Evolutionary conservation across 2,113 vertebrate genomes (phyloP), one percentile per base, ranked within the genome.

Genomic region (Gila orcuttii): DNA sequence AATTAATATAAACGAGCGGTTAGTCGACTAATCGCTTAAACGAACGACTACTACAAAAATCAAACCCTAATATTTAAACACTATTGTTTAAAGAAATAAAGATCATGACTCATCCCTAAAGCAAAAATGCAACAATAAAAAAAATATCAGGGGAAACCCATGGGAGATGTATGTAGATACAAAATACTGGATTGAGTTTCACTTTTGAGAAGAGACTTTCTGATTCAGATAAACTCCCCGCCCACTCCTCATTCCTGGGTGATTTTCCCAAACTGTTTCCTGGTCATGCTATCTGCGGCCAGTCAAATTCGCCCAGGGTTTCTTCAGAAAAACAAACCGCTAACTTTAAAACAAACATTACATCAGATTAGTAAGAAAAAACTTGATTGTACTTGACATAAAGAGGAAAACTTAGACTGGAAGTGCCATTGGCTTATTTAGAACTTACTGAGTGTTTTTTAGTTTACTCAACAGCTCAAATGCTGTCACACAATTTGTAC

Each of bases 231-330:
- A 39, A 79, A 60, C n/a, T 13, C 9, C 12, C 13, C 33, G 12
- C 69, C 10, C 19, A 42, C 59, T 31, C 36, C 36, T 60, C 36
- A 28, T 33, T 82, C 42, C 47, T 52, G 11, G 78, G 79, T 81
- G 15, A n/a, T 81, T 76, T 81, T 47, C 60, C 42, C n/a, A 13
- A 66, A 55, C 19, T 28, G 19, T 55, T 80, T 80, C 78, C 77
- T 79, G 23, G 31, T 36, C 19, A 28, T 60, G 55, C 21, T 62
- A 33, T 68, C 28, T 28, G 36, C 9, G 2, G 1, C 2, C 45
- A 36, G 28, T 23, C 42, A 50, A 82, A 68, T 50, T 66, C 10
- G 0, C 11, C 12, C 12, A 66, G 15, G 45, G 42, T 64, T 64
- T 15, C 36, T 19, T 80, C 15, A 31, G 42, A 31, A 75, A 47